Base-by-base conservation (phyloP, 1,140 invertebrate species). In the Drosophila lacertosa region DNA sequence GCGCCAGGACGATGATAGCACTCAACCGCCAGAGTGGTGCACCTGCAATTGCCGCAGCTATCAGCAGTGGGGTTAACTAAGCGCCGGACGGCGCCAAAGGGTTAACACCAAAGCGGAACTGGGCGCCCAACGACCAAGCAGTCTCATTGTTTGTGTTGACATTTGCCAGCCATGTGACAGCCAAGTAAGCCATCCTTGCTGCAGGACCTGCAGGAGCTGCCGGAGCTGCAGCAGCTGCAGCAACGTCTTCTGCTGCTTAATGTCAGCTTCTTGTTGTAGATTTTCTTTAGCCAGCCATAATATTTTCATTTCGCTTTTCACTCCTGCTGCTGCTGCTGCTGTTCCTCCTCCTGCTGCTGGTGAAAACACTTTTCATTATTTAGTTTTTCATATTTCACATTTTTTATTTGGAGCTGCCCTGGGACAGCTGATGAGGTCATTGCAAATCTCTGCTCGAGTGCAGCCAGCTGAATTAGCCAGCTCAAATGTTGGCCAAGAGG, bases 351-450 rank as follows among this genome's bases (percentile, higher is more conserved):
- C 33, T 54, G 51, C 40, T 57, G 51, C 13, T 42, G 24, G 24
- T n/a, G 74, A 65, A 81, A 81, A 83, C 78, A 82, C 78, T 82
- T 82, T 82, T 82, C 80, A 82, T 82, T 82, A 82, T 83, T 84
- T 74, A 68, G 75, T 71, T 84, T 72, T 82, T 82, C 75, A 82
- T 84, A 82, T 82, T 84, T 84, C 79, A 83, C 74, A 83, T 82
- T 83, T 77, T 77, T 74, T 77, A 59, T 65, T 66, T 66, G 54
- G 64, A 55, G 60, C 40, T 54, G 33, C 20, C 15, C 2, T 18
- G 16, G 40, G 26, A 40, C 33, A 37, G 39, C 50, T 81, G 77
- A 77, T 82, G 78, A 77, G 69, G 65, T 81, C 53, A 66, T 29
- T 39, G 44, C 67, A 57, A 50, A 70, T 65, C 67, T 57, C 42